Conservation (phyloP, 2,888 invertebrate species). For the Phalera bucephala region DNA sequence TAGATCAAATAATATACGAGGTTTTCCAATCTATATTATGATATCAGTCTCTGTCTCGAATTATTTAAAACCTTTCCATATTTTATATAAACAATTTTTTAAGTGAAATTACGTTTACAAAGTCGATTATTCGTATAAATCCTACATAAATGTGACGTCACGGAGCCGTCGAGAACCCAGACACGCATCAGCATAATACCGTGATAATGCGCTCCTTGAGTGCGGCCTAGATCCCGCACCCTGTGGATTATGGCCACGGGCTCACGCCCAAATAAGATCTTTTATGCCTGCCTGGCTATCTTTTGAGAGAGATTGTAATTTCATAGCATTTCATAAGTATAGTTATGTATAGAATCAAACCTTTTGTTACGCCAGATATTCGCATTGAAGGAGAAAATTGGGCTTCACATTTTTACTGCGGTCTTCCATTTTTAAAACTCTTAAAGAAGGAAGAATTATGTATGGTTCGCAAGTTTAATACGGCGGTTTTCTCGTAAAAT, state of each 20-base stretch:
- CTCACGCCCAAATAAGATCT: constrained; percentile 64
- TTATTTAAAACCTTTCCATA: no score
- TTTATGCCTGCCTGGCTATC: constrained; percentile 51
- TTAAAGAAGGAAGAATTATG: background rate
- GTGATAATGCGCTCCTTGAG: constrained; percentile 74
- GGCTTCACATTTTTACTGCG: background rate
- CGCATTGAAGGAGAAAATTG: background rate
- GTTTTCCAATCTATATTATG: no score
- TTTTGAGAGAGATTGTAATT: constrained; percentile 49
- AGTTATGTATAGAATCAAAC: constrained; percentile 22
- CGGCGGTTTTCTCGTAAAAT: constrained; percentile 1
- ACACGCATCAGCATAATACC: constrained; percentile 76
- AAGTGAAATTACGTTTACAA: constrained; percentile 2
- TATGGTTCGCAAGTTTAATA: constrained; percentile 1
- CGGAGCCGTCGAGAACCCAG: constrained; percentile 43
- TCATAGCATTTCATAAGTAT: constrained; percentile 28
- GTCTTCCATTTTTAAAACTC: background rate
- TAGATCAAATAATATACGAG: no score
- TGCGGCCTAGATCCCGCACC: constrained; percentile 60
- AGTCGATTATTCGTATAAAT: constrained; percentile 34
- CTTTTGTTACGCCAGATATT: constrained; percentile 3
- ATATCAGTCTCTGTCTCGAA: no score
- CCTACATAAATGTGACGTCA: constrained; percentile 54
- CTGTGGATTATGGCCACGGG: constrained; percentile 70
- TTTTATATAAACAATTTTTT: no score